phyloP scores from a whole-genome alignment of 2,113 vertebrate species.

The Heterocephalus glaber region DNA sequence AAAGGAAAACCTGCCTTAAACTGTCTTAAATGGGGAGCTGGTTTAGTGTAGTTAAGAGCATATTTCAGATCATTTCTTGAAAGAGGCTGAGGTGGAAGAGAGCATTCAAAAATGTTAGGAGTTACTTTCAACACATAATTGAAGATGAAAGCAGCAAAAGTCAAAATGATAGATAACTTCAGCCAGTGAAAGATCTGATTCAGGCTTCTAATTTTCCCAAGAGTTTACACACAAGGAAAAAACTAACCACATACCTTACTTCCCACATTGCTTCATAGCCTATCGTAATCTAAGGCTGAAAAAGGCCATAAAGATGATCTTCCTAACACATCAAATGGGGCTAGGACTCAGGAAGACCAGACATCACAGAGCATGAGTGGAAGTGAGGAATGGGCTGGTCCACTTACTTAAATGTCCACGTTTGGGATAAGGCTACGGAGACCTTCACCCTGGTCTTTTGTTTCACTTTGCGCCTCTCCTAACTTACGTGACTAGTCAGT shows the following conservation, averaged over 20 bases:
- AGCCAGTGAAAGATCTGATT: neutral
- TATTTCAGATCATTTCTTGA: constrained; percentile 40
- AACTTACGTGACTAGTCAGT: neutral
- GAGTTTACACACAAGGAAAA: neutral
- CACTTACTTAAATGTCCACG: neutral
- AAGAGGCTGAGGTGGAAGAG: neutral
- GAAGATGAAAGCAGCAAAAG: neutral
- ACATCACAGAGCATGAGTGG: neutral
- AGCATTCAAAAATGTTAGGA: neutral
- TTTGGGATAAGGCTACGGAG: neutral
- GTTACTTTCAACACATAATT: neutral
- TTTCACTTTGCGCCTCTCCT: neutral
- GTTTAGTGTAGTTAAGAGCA: neutral
- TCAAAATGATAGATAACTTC: neutral
- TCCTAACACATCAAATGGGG: neutral
- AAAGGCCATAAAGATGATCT: neutral
- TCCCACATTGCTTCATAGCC: neutral
- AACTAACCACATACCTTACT: neutral
- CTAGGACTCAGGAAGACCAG: neutral
- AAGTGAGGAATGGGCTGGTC: neutral
- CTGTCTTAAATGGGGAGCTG: neutral
- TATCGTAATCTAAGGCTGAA: neutral
- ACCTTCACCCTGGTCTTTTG: neutral
- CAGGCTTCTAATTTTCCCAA: neutral
- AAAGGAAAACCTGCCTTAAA: neutral